phyloP scores from a whole-genome alignment of 53 echinoderm and acorn worm species.

The Hippasteria phrygiana region DNA sequence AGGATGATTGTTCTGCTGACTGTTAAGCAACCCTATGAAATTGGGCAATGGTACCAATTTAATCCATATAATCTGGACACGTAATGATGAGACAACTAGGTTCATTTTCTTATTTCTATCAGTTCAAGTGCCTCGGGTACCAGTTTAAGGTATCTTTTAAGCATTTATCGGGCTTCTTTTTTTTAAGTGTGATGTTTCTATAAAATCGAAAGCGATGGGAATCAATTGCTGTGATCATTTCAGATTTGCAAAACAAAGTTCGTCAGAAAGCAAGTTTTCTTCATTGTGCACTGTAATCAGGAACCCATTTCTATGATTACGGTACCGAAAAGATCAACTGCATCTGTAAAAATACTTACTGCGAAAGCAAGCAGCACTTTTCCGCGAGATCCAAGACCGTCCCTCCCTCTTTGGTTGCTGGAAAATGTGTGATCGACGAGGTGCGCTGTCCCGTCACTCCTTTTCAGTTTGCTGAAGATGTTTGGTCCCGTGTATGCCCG shows the following conservation, averaged over 20 bases:
- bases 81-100: no score
- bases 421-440: background rate
- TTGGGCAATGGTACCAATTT: no score
- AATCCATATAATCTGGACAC: no score
- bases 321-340: background rate
- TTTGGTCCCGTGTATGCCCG: background rate
- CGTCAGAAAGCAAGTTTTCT: no score
- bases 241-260: no score
- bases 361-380: background rate
- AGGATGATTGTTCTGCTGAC: no score
- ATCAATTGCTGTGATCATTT: no score
- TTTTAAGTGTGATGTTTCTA: no score
- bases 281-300: no score
- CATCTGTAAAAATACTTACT: background rate
- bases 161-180: background rate
- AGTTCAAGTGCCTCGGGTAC: background rate
- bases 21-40: no score
- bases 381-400: background rate
- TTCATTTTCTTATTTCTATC: background rate
- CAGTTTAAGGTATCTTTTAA: background rate
- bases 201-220: no score
- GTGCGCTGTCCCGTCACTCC: background rate
- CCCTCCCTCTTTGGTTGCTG: background rate
- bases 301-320: no score
- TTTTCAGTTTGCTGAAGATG: background rate